Evolutionary conservation across 64 coral and sea anemone species (phyloP).

Genomic region (Dendrophyllia cribrosa): DNA sequence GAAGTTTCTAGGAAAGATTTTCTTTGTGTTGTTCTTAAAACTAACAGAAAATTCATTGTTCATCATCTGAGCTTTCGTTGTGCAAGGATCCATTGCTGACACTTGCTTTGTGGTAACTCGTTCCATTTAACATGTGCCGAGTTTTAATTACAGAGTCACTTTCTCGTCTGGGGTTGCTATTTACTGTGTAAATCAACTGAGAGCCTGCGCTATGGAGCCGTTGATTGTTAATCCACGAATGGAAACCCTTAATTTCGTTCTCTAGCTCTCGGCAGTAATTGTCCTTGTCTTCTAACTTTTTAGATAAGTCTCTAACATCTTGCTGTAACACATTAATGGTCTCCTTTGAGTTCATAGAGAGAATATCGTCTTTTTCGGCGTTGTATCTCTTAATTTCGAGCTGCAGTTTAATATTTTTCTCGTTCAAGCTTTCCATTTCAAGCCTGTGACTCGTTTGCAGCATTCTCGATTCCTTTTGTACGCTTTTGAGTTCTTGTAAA

Average conservation of each 20-base stretch:
- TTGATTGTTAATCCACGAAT: constrained; percentile 80
- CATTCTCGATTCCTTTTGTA: constrained; percentile 80
- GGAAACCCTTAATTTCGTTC: constrained; percentile 77
- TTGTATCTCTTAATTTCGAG: constrained; percentile 70
- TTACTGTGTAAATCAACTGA: constrained; percentile 5
- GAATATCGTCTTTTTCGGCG: constrained; percentile 65
- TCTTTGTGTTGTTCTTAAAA: too few species aligned
- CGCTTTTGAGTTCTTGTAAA: constrained; percentile 72
- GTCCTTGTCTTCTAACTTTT: constrained; percentile 86
- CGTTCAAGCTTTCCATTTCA: constrained; percentile 78
- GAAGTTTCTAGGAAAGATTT: too few species aligned
- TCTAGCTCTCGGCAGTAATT: constrained; percentile 77
- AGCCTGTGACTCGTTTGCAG: constrained; percentile 57
- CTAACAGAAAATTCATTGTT: constrained; percentile 41
- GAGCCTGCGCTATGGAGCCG: constrained; percentile 57
- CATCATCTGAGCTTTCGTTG: constrained; percentile 84
- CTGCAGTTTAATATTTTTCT: constrained; percentile 74
- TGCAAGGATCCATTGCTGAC: constrained; percentile 46
- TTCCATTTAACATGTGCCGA: constrained; percentile 82
- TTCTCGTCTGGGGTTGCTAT: constrained; percentile 64
- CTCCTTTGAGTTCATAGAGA: constrained; percentile 79
- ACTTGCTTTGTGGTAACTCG: constrained; percentile 1
- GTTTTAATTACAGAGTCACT: constrained; percentile 69
- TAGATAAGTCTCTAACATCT: constrained; percentile 87
- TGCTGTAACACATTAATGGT: constrained; percentile 88